Evolutionary conservation across 2,113 vertebrate genomes (phyloP), one percentile per base, ranked within the genome.

Genomic region (Actenoides lindsayi): DNA sequence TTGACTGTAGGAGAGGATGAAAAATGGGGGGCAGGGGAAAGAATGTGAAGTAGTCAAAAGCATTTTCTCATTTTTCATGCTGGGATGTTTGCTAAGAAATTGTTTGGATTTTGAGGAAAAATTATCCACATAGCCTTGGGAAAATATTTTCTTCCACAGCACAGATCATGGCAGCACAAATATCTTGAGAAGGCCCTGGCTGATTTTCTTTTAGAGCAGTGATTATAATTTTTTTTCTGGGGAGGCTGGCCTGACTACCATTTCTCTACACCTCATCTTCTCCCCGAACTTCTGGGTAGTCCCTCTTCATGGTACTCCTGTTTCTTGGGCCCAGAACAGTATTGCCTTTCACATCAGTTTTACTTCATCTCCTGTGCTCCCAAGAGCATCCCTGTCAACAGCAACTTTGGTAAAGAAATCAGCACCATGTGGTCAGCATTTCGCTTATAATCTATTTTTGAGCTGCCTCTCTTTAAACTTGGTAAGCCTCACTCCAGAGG

Each of bases 61-160:
- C 53, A 31, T 82, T 87, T 94, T 90, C 30, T 87, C 27, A 20
- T 70, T 93, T 86, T 93, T 87, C 21, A n/a, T 90, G 2, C 28
- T 76, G 33, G 17, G 30, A 28, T 44, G 5, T 60, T 93, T 95
- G 35, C n/a, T 62, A 77, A 59, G 71, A 63, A 64, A 30, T 57
- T 71, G n/a, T 68, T 92, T 87, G n/a, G 33, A 65, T 93, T 92
- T 94, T 89, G 67, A 84, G 65, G 56, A 50, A 92, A 92, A 91
- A 53, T 50, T 11, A 69, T n/a, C 31, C 70, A 25, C 48, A 31
- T 13, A 75, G 65, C 15, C 35, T 44, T 78, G 56, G 16, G 64
- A 83, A 83, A 88, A 70, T 70, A 8, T 64, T 93, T 71, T 46
- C 5, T 68, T 50, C 48, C n/a, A 17, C n/a, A 76, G 48, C 10